Conservation (phyloP, 2,797 vertebrate species). For the Falco rusticolus region DNA sequence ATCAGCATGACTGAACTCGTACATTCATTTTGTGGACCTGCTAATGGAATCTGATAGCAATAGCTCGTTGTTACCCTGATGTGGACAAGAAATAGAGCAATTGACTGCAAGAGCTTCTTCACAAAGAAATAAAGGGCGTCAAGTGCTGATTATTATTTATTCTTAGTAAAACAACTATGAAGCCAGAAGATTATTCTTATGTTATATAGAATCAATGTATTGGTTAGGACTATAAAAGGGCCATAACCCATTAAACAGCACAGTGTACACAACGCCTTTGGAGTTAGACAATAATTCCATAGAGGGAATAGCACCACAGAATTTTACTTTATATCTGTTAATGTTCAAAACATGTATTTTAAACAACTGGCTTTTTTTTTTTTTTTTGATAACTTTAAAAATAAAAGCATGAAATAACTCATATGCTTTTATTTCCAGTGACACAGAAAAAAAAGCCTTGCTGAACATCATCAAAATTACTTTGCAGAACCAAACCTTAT, state of each 20-base stretch:
- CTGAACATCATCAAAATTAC: not conserved
- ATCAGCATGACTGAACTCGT: not conserved
- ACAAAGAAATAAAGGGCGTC: not conserved
- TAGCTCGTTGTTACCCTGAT: not conserved
- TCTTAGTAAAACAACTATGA: not conserved
- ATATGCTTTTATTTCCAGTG: not conserved
- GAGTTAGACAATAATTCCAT: not conserved
- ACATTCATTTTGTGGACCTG: not conserved
- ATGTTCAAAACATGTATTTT: not conserved
- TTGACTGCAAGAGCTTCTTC: not conserved
- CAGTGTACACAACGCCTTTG: not conserved
- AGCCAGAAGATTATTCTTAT: not conserved
- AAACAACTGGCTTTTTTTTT: not conserved
- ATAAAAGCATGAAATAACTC: not conserved
- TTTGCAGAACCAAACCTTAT: not conserved
- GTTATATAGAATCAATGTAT: not conserved
- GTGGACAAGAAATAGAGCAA: not conserved
- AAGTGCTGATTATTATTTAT: not conserved
- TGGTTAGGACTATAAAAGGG: not conserved
- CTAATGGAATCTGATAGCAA: not conserved
- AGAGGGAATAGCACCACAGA: not conserved
- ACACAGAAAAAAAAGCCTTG: not conserved
- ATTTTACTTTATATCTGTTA: not conserved
- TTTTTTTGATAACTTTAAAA: not conserved
- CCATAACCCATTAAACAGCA: not conserved